Base-by-base conservation (phyloP, 1,140 invertebrate genomes). In the Hylaeus volcanicus region DNA sequence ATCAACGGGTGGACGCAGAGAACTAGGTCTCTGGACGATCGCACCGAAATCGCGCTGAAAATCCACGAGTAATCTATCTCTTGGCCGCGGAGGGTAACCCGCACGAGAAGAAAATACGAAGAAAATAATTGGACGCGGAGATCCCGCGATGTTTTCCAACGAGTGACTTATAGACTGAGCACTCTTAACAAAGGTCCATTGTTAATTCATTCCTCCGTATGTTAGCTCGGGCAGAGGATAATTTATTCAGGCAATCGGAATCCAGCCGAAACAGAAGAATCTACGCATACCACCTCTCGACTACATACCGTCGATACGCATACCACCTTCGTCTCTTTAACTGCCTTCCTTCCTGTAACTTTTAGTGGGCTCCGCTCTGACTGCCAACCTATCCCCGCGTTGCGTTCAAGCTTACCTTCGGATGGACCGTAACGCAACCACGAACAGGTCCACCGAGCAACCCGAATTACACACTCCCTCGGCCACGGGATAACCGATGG, bases 381-480 rank as follows among this genome's bases (percentile, higher is more conserved):
- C 12, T 65, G 51, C 5, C 41, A 9, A 9, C 37, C 9, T 65
- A 43, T 76, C 51, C 2, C 51, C 53, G 51, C 45, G 79, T 74
- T 79, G 41, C 26, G 26, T 63, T 71, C 69, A 41, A n/a, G 14
- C 66, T 77, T 70, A 63, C 65, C 55, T 43, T 63, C n/a, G 37
- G 41, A 60, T 63, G 53, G 39, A 15, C 69, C 74, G 68, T 75
- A 72, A 58, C 77, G 72, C 55, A 6, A 68, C 43, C 61, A n/a
- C 9, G 51, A 45, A 12, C 12, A 37, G 60, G 26, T 55, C 63
- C 43, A 66, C 55, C 45, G 53, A 63, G 72, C 66, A 85, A 82
- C 80, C 85, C 85, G 85, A 86, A 86, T 86, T 86, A 86, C 86
- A 88, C 86, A 79, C 55, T 55, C 37, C 55, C 65, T 12, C 68